phyloP scores from a whole-genome alignment of 2,113 vertebrate genomes.

The Heliornis fulica region DNA sequence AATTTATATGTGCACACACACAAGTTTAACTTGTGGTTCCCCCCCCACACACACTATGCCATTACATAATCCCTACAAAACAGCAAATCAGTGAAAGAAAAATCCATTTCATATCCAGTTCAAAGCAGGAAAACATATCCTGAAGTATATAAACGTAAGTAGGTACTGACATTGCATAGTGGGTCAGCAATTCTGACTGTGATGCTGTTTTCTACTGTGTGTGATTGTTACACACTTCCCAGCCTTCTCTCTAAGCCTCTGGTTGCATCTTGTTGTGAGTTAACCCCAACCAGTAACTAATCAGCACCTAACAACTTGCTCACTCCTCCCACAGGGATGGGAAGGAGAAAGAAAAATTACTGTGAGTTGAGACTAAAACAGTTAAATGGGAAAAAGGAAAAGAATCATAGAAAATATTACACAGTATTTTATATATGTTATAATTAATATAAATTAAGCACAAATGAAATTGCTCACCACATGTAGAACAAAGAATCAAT shows the following conservation, averaged over 20 bases:
- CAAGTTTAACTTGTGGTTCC: background rate
- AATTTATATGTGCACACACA: rapidly evolving
- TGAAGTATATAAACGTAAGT: background rate
- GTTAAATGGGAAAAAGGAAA: no score
- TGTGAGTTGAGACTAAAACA: no score
- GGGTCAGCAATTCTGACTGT: background rate
- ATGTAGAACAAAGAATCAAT: no score
- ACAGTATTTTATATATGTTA: no score
- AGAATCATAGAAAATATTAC: no score
- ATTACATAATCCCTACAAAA: background rate
- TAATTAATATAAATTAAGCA: no score
- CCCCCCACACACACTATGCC: rapidly evolving
- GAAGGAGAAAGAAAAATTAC: no score
- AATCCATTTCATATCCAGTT: background rate
- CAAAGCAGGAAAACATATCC: background rate
- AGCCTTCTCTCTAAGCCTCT: background rate
- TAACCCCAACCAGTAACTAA: no score
- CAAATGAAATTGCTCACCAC: no score
- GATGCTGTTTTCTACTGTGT: background rate
- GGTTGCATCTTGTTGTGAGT: background rate
- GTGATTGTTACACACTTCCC: background rate
- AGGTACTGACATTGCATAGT: background rate
- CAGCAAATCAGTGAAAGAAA: background rate
- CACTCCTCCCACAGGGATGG: no score
- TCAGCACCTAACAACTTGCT: no score